Evolutionary conservation across 2,888 invertebrate species (phyloP).

Genomic region (Itoplectis maculator): DNA sequence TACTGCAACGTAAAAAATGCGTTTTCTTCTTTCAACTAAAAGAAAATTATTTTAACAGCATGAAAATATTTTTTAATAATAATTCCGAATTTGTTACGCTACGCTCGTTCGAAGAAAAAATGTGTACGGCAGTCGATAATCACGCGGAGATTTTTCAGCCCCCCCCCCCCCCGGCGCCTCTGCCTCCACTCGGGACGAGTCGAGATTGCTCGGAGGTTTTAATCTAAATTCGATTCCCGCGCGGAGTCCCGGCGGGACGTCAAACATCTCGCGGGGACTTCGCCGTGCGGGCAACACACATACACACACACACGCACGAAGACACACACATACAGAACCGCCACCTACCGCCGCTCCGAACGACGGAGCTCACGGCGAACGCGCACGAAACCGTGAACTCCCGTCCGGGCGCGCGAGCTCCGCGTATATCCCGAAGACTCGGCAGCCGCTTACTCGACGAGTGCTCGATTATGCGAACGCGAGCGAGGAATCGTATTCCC

Average conservation of each 20-base stretch:
- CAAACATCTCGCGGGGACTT: constrained; percentile 13
- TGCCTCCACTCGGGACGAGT: constrained; percentile 33
- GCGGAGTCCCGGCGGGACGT: constrained; percentile 47
- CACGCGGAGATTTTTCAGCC: constrained; percentile 7
- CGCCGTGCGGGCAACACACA: too few species aligned
- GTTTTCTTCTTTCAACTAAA: too few species aligned
- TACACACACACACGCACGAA: too few species aligned
- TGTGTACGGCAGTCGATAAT: neutral
- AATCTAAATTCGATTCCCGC: constrained; percentile 66
- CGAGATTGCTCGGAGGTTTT: constrained; percentile 61
- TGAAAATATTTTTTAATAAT: neutral
- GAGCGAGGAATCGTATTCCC: constrained; percentile 62
- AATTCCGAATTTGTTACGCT: neutral
- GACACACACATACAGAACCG: constrained; percentile 4
- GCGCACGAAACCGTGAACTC: constrained; percentile 58
- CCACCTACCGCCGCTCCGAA: constrained; percentile 6
- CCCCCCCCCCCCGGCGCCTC: neutral
- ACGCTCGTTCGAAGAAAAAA: neutral
- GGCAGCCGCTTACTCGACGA: constrained; percentile 58
- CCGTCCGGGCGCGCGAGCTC: constrained; percentile 26
- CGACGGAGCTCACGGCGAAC: constrained; percentile 36
- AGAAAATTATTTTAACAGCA: too few species aligned
- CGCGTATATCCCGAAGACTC: constrained; percentile 28
- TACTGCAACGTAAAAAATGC: too few species aligned
- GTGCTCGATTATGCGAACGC: constrained; percentile 63